Percentiles rank a stretch among this genome's conserved stretches.
phyloP scores from a whole-genome alignment of 2,888 invertebrate species.

The Calliopum simillimum region DNA sequence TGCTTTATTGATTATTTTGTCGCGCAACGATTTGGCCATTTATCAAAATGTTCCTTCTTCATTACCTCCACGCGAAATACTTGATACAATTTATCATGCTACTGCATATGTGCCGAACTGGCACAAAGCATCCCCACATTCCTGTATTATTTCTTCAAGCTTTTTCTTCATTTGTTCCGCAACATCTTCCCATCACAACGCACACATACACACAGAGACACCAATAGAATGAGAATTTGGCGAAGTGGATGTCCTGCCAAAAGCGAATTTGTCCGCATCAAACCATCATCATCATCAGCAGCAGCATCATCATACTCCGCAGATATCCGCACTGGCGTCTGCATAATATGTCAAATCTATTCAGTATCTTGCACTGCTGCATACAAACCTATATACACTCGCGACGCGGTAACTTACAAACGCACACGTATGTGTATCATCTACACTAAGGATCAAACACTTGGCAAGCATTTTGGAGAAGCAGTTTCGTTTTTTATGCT shows the following conservation, averaged over 20 bases:
- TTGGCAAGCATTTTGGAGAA: constrained; percentile 39
- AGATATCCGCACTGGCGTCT: constrained; percentile 39
- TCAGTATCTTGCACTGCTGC: constrained; percentile 31
- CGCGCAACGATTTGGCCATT: constrained; percentile 15
- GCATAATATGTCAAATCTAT: constrained; percentile 41
- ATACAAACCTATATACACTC: constrained; percentile 7
- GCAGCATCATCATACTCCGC: too few species aligned
- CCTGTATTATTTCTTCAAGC: not conserved
- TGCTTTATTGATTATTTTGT: constrained; percentile 21
- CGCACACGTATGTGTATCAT: constrained; percentile 12
- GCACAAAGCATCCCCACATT: not conserved
- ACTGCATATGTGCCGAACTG: not conserved
- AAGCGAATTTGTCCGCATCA: constrained; percentile 38
- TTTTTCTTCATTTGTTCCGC: not conserved
- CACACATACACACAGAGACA: not conserved
- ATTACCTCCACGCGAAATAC: constrained; percentile 33
- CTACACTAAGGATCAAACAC: constrained; percentile 12
- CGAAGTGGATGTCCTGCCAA: constrained; percentile 38
- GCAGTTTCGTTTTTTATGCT: constrained; percentile 38
- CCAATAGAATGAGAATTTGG: constrained; percentile 6
- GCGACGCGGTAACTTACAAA: not conserved
- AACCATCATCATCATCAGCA: constrained; percentile 20
- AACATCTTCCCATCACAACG: not conserved
- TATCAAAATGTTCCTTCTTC: not conserved
- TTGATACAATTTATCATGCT: constrained; percentile 29